Percentiles rank a stretch among this genome's conserved stretches.
Conservation (phyloP, 2,888 invertebrate genomes). For the Hemaris fuciformis region DNA sequence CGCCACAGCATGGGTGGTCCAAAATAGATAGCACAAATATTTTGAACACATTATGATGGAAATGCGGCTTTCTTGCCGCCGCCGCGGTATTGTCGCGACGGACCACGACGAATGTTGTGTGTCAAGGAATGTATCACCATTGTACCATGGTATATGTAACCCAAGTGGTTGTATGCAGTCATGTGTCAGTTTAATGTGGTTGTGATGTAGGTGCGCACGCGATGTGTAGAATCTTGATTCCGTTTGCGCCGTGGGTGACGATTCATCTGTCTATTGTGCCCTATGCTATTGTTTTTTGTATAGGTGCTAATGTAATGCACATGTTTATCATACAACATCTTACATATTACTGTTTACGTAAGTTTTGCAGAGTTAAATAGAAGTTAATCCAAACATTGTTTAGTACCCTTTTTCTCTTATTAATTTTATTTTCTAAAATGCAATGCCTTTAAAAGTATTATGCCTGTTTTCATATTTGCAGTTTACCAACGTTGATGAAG, state of each 20-base stretch:
- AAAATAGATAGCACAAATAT: slow-evolving; percentile 71
- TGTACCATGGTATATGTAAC: slow-evolving; percentile 23
- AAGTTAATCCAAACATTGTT: too few species aligned
- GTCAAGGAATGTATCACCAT: slow-evolving; percentile 37
- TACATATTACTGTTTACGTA: too few species aligned
- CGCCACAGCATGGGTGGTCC: slow-evolving; percentile 69
- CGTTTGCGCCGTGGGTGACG: slow-evolving; percentile 54
- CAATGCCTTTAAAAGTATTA: not conserved
- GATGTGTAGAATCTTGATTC: slow-evolving; percentile 62
- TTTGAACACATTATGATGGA: slow-evolving; percentile 77
- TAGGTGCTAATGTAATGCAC: slow-evolving; percentile 35
- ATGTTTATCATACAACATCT: not conserved
- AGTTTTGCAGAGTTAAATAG: too few species aligned
- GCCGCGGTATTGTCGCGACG: slow-evolving; percentile 56
- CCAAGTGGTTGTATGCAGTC: not conserved
- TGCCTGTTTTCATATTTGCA: not conserved
- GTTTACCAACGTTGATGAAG: not conserved
- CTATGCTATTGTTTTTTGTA: slow-evolving; percentile 30
- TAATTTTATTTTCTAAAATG: not conserved
- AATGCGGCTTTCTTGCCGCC: slow-evolving; percentile 62
- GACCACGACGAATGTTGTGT: slow-evolving; percentile 68
- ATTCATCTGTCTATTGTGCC: slow-evolving; percentile 41
- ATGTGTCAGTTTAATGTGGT: slow-evolving; percentile 42
- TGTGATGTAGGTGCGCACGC: slow-evolving; percentile 39
- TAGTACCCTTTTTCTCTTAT: too few species aligned